These are phyloP conservation scores for Trichonephila inaurata DNA, from an alignment of 1,140 invertebrate genomes.

Conservation along the genomic window DNA sequence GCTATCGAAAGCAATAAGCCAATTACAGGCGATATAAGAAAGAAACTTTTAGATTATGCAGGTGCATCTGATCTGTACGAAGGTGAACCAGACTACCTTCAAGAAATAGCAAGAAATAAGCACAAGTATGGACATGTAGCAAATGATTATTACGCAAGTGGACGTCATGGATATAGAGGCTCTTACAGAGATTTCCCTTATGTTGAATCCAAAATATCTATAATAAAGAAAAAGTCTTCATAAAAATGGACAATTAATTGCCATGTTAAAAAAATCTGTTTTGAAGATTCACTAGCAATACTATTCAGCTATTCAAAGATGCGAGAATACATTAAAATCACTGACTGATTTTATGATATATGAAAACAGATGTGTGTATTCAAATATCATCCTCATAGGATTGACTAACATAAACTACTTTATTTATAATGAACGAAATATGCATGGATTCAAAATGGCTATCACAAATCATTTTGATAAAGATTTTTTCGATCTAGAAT, in stretches of 20 bases:
- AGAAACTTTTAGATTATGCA: conserved; percentile 64
- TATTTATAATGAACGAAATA: too few relatives aligned
- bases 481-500: too few relatives aligned
- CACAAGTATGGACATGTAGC: conserved; percentile 62
- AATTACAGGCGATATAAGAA: conserved; percentile 68
- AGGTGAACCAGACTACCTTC: conserved; percentile 70
- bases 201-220: conserved; percentile 58
- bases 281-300: too few relatives aligned
- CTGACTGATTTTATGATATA: too few relatives aligned
- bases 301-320: too few relatives aligned
- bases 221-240: conserved; percentile 38
- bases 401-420: too few relatives aligned
- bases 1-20: conserved; percentile 60
- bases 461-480: too few relatives aligned
- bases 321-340: too few relatives aligned
- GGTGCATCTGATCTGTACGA: conserved; percentile 64
- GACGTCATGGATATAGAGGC: conserved; percentile 33
- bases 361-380: too few relatives aligned
- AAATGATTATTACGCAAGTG: conserved; percentile 66
- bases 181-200: conserved; percentile 70
- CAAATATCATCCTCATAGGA: too few relatives aligned
- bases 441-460: too few relatives aligned
- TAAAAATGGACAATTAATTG: not conserved
- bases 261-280: not conserved
- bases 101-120: conserved; percentile 54